These are phyloP conservation scores for Pipra filicauda DNA, from an alignment of 2,113 vertebrate species.

Conservation along the genomic window DNA sequence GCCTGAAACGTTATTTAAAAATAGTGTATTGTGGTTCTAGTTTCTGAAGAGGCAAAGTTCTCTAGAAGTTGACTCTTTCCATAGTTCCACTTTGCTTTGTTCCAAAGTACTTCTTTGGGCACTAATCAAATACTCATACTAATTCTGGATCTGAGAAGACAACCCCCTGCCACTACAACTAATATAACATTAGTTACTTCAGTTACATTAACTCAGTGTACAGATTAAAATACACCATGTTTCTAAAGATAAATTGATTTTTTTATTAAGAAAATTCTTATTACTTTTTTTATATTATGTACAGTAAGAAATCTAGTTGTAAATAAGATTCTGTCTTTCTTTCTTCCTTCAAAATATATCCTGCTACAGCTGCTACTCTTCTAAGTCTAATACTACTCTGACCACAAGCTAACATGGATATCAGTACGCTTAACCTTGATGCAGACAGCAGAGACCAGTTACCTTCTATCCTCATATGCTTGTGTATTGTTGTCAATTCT, in stretches of 20 bases:
- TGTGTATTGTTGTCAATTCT: background rate
- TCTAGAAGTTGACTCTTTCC: background rate
- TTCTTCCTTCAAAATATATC: background rate
- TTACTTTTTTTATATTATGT: background rate
- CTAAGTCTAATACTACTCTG: background rate
- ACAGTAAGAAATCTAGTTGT: background rate
- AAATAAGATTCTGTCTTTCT: background rate
- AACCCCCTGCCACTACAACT: background rate
- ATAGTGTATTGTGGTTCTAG: background rate
- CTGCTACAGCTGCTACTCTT: background rate
- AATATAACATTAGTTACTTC: background rate
- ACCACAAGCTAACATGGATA: background rate
- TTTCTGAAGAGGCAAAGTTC: background rate
- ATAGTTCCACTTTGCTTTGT: background rate
- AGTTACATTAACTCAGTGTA: background rate
- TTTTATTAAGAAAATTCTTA: background rate
- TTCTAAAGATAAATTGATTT: background rate
- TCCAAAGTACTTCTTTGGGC: background rate
- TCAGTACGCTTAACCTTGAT: background rate
- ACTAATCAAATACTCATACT: background rate
- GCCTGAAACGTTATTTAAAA: background rate
- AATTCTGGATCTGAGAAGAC: background rate
- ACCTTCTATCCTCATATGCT: background rate
- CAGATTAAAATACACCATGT: background rate
- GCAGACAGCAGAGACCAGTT: background rate